Percentiles rank a stretch among this genome's conserved stretches.
These are phyloP conservation scores for Drosophila repletoides DNA, from an alignment of 1,140 invertebrate genomes.

Conservation along the genomic window DNA sequence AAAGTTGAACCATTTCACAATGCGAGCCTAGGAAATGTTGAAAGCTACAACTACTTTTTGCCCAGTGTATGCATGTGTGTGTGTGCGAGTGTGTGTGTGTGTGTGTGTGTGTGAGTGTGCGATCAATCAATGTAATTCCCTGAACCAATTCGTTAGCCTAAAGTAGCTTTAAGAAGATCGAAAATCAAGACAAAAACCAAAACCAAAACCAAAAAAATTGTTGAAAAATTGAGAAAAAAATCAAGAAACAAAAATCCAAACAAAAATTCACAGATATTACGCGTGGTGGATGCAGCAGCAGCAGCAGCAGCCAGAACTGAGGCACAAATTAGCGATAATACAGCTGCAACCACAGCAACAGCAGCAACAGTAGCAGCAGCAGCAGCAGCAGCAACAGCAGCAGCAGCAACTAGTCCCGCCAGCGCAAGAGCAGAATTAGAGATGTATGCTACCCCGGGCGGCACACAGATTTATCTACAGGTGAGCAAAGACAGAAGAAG, in stretches of 20 bases:
- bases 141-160: conserved; percentile 33
- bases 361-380: conserved; percentile 41
- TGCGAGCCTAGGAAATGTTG: too few species aligned
- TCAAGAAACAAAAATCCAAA: conserved; percentile 26
- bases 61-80: too few species aligned
- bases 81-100: too few species aligned
- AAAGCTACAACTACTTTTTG: too few species aligned
- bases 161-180: conserved; percentile 15
- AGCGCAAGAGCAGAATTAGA: conserved; percentile 60
- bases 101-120: conserved; percentile 2
- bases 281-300: conserved; percentile 70
- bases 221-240: conserved; percentile 22
- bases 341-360: conserved; percentile 26
- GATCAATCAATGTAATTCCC: conserved; percentile 44
- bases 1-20: too few species aligned
- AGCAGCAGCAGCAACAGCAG: conserved; percentile 50
- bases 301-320: conserved; percentile 48
- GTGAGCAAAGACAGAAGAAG: conserved; percentile 50
- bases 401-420: conserved; percentile 55
- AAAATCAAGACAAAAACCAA: background rate
- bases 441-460: conserved; percentile 82
- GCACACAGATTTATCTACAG: conserved; percentile 82
- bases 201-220: background rate
- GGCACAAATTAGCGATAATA: conserved; percentile 43
- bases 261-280: conserved; percentile 71